Conservation (phyloP, 1,140 invertebrate genomes). For the Gryllus bimaculatus region DNA sequence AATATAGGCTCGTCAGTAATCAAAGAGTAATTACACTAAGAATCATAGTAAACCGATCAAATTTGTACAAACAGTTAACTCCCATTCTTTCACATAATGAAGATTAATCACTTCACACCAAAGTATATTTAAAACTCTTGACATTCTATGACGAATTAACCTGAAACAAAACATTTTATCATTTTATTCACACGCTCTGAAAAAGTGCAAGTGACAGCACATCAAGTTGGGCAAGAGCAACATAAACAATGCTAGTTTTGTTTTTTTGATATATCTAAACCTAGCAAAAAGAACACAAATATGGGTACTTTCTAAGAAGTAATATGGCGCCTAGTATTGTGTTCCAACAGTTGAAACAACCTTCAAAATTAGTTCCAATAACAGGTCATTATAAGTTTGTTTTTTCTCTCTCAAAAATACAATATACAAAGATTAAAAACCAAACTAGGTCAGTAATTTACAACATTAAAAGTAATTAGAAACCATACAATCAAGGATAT, state of each 20-base stretch:
- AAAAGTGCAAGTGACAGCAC: background rate
- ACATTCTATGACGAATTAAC: slow-evolving; percentile 1
- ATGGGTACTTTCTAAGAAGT: no score
- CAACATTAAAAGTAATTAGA: background rate
- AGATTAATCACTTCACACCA: background rate
- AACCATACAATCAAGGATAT: slow-evolving; percentile 1
- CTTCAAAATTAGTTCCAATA: no score
- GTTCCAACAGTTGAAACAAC: no score
- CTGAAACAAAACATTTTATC: background rate
- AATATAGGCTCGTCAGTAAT: background rate
- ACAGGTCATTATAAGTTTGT: no score
- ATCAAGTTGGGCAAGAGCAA: background rate
- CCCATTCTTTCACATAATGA: background rate
- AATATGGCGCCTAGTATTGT: no score
- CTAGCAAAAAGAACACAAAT: no score
- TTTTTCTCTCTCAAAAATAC: no score
- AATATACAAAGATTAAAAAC: no score
- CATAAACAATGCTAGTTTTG: background rate
- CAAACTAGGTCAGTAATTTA: no score
- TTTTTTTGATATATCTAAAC: background rate
- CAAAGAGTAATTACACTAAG: background rate
- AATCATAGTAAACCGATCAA: background rate
- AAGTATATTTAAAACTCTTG: slow-evolving; percentile 2
- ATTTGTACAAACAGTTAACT: background rate
- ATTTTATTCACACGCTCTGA: background rate